Conservation (phyloP, 2,113 vertebrate genomes). For the Aphelocoma coerulescens region DNA sequence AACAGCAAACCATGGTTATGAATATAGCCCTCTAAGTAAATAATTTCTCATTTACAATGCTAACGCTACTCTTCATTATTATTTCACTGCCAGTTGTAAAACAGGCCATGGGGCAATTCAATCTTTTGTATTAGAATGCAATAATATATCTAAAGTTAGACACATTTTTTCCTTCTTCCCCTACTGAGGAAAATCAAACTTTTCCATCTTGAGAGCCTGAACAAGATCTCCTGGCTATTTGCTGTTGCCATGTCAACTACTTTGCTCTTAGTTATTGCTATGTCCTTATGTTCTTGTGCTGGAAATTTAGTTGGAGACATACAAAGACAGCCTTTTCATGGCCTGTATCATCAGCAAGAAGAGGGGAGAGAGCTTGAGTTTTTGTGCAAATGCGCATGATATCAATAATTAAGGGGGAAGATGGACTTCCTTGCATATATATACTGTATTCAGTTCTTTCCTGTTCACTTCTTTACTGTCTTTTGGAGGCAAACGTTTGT, state of each 20-base stretch:
- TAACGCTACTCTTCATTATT: background rate
- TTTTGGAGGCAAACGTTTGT: background rate
- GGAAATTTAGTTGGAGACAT: background rate
- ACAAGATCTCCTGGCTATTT: background rate
- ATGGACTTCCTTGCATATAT: background rate
- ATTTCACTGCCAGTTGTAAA: background rate
- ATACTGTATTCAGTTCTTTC: background rate
- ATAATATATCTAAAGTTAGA: background rate
- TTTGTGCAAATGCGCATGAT: background rate
- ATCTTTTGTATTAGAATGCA: background rate
- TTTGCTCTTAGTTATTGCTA: background rate
- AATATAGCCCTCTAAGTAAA: background rate
- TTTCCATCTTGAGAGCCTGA: background rate
- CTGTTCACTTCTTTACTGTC: background rate
- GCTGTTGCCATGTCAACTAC: constrained; percentile 38
- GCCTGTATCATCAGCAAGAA: background rate
- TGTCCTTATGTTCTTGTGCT: background rate
- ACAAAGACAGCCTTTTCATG: background rate
- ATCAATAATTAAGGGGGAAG: background rate
- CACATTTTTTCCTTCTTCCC: background rate
- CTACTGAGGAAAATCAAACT: background rate
- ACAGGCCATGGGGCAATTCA: background rate
- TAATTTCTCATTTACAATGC: background rate
- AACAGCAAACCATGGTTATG: background rate
- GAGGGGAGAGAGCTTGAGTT: background rate